Conservation (phyloP, 2,797 vertebrate genomes). For the Trichosurus vulpecula region DNA sequence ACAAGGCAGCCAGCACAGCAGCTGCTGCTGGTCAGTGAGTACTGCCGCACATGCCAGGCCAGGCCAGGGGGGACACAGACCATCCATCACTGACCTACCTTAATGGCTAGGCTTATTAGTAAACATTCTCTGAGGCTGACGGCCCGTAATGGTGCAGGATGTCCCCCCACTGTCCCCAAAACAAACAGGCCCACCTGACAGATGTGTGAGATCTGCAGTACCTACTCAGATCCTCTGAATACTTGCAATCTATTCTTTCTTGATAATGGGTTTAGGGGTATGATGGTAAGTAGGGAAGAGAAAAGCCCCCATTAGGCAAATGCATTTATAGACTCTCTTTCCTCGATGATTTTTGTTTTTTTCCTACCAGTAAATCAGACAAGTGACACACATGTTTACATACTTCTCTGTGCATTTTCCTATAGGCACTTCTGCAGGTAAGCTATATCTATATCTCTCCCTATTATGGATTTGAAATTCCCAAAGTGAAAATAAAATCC, state of each 20-base stretch:
- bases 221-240: conserved; percentile 31
- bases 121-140: conserved; percentile 78
- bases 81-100: conserved; percentile 85
- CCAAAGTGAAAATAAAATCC: conserved; percentile 79
- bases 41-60: conserved; percentile 80
- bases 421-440: conserved; percentile 61
- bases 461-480: conserved; percentile 77
- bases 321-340: conserved; percentile 62
- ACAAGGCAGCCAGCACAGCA: conserved; percentile 83
- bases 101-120: conserved; percentile 85
- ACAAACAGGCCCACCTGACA: conserved; percentile 63
- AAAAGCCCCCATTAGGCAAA: conserved; percentile 65
- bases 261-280: conserved; percentile 48
- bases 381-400: conserved; percentile 49
- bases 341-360: conserved; percentile 33
- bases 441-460: conserved; percentile 53
- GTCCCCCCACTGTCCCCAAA: conserved; percentile 62
- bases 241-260: conserved; percentile 42
- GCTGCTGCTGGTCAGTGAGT: conserved; percentile 84
- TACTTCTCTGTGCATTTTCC: conserved; percentile 54
- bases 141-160: conserved; percentile 67
- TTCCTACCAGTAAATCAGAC: conserved; percentile 69
- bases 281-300: conserved; percentile 14
- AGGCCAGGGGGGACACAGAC: conserved; percentile 69
- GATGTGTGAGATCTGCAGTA: conserved; percentile 58